These are phyloP conservation scores for Lepidocyrtinus sp. DNA, from an alignment of 2,888 invertebrate genomes.

Conservation along the genomic window DNA sequence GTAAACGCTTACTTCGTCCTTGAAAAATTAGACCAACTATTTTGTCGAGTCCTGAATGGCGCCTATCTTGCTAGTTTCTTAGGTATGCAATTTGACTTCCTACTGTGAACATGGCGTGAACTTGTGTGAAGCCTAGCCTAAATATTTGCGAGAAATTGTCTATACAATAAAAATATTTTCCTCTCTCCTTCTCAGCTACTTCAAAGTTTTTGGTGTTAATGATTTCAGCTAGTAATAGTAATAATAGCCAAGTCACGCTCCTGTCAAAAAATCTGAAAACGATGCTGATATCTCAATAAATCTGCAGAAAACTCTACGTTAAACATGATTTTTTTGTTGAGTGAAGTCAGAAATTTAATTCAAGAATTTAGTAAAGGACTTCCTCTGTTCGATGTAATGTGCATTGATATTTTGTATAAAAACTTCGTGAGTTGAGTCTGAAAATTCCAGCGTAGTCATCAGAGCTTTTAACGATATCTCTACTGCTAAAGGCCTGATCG, in stretches of 20 bases:
- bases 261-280: constrained; percentile 12
- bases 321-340: too few relatives aligned
- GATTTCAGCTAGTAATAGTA: constrained; percentile 12
- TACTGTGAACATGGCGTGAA: neutral
- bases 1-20: too few relatives aligned
- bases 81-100: constrained; percentile 18
- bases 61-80: too few relatives aligned
- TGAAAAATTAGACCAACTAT: too few relatives aligned
- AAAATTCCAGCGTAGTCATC: constrained; percentile 82
- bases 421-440: constrained; percentile 78
- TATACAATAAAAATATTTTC: too few relatives aligned
- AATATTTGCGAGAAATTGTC: neutral
- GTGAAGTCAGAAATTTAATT: neutral
- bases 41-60: too few relatives aligned
- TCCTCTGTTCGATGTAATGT: too few relatives aligned
- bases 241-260: constrained; percentile 15
- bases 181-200: neutral
- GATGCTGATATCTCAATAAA: constrained; percentile 18
- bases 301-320: too few relatives aligned
- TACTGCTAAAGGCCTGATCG: constrained; percentile 84
- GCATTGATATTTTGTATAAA: too few relatives aligned
- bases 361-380: too few relatives aligned
- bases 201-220: constrained; percentile 11
- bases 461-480: constrained; percentile 71
- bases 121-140: neutral